Percentiles rank a stretch among this genome's conserved stretches.
Conservation (phyloP, 1,140 invertebrate genomes). For the Adelges cooleyi region DNA sequence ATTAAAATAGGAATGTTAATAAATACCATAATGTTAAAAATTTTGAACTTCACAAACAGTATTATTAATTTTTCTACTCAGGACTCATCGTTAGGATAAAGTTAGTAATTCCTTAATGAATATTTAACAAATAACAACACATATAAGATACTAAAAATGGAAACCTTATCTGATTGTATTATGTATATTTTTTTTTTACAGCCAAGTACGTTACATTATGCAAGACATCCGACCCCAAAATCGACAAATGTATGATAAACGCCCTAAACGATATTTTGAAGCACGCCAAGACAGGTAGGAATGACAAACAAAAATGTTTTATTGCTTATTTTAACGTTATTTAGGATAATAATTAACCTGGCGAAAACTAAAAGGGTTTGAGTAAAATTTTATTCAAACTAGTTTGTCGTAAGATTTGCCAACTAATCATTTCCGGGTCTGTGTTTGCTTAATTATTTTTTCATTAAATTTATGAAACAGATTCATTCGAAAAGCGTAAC, state of each 20-base stretch:
- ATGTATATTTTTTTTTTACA: slow-evolving; percentile 36
- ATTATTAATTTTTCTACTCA: not conserved
- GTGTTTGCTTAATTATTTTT: too few species aligned
- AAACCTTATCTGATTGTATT: not conserved
- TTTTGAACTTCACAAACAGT: not conserved
- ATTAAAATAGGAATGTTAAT: too few species aligned
- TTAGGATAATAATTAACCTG: too few species aligned
- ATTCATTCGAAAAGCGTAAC: too few species aligned
- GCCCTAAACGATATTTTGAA: slow-evolving; percentile 40
- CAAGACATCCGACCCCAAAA: slow-evolving; percentile 43
- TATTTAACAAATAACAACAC: not conserved
- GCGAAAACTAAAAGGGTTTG: too few species aligned
- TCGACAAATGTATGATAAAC: slow-evolving; percentile 45
- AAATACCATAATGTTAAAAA: not conserved
- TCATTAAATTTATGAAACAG: too few species aligned
- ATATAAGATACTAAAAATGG: not conserved
- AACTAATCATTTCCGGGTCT: too few species aligned
- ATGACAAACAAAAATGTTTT: too few species aligned
- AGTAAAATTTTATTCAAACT: too few species aligned
- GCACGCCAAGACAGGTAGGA: slow-evolving; percentile 9
- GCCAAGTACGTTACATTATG: slow-evolving; percentile 52
- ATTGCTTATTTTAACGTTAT: too few species aligned
- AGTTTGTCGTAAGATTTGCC: too few species aligned
- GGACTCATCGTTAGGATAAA: too few species aligned
- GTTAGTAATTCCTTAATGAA: not conserved